Evolutionary conservation across 2,113 vertebrate species (phyloP).

Genomic region (Neopipo cinnamomea): DNA sequence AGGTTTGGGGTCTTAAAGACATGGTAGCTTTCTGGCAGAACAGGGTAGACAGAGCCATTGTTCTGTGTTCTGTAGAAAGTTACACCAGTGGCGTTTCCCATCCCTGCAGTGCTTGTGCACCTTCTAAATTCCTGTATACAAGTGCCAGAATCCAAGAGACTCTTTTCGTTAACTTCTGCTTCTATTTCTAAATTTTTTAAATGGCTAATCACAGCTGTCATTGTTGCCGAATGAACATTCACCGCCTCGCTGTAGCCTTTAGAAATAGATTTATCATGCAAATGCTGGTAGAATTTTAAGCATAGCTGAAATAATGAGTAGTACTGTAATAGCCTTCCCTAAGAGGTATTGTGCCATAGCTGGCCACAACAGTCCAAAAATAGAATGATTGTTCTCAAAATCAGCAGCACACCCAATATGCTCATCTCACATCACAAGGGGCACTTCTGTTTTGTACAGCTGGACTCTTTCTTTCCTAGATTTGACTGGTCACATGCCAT

Average conservation of each 20-base stretch:
- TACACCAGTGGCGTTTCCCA: background rate
- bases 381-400: conserved; percentile 38
- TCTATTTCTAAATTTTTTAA: background rate
- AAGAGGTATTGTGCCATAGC: background rate
- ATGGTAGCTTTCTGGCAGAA: fast-evolving
- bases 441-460: conserved; percentile 17
- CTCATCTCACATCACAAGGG: conserved; percentile 18
- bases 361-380: conserved; percentile 41
- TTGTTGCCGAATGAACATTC: conserved; percentile 7
- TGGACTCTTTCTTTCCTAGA: background rate
- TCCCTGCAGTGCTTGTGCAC: background rate
- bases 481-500: background rate
- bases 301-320: conserved; percentile 35
- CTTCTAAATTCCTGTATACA: background rate
- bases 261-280: conserved; percentile 45
- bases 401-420: background rate
- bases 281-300: conserved; percentile 51
- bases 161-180: background rate
- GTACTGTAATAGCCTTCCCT: conserved; percentile 19
- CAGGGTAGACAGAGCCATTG: background rate
- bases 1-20: background rate
- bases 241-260: conserved; percentile 3
- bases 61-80: background rate
- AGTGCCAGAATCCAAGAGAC: background rate
- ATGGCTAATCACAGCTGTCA: conserved; percentile 17